Base-by-base conservation (phyloP, 2,888 invertebrate species). In the Drosophila leonis region DNA sequence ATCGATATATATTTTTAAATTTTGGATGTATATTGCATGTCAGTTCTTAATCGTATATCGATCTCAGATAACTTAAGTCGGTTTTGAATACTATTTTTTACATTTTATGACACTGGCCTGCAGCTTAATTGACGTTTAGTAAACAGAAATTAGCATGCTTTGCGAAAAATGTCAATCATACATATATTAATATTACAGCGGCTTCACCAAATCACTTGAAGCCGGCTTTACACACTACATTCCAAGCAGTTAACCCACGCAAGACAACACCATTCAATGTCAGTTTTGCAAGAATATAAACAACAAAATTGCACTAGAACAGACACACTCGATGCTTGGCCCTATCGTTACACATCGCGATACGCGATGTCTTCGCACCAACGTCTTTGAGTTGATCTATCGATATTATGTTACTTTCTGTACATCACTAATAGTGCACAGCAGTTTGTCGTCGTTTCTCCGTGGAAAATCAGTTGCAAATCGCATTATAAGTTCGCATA, bases 401-500 rank as follows among this genome's bases (percentile, higher is more conserved):
- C 68, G 42, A 49, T 59, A 59, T 37, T 31, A 39, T 52, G 10
- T 24, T 18, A 52, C 48, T 62, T 52, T 71, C 18, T 24, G 41
- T 44, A 37, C 77, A 76, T 67, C 77, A n/a, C 75, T 71, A 77
- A 56, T 39, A 60, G 56, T 63, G 52, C 62, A 62, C 56, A 77
- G 56, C 78, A 78, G 75, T 66, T 78, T 78, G 78, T 75, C 66
- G 70, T 75, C 65, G 66, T 71, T 55, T 75, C 66, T 71, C 33
- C 62, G 51, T 55, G 31, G 61, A 66, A 77, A 74, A 71, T 57
- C 71, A 51, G 29, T 69, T 24, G 18, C 39, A 37, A 46, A 20
- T 49, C 52, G 65, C 52, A 64, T 56, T 59, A 41, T 42, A 54
- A 37, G 33, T 54, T 20, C 35, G 35, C 46, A 48, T 62, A 52